Evolutionary conservation across 2,113 vertebrate genomes (phyloP).

Genomic region (Semicossyphus pulcher): DNA sequence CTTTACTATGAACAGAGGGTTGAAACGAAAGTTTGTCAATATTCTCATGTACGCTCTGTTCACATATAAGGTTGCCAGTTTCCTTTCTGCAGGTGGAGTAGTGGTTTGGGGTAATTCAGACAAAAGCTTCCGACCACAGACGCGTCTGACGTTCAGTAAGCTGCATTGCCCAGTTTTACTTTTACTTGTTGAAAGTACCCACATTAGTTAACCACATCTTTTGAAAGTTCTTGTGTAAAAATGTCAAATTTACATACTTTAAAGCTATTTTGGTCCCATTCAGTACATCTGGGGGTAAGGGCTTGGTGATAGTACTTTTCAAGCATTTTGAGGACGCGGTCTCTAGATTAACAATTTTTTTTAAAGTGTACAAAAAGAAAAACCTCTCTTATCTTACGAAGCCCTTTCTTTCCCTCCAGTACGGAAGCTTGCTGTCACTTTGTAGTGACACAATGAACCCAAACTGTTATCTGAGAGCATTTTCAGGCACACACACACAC

Average conservation of each 20-base stretch:
- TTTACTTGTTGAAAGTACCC: neutral
- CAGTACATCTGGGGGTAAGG: no score
- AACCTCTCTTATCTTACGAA: no score
- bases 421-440: slow-evolving; percentile 5
- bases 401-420: neutral
- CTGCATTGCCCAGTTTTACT: neutral
- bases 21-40: no score
- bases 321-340: neutral
- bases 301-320: no score
- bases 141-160: no score
- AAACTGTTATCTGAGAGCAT: neutral
- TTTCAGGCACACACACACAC: neutral
- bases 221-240: no score
- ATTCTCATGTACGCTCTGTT: no score
- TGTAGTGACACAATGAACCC: neutral
- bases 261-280: neutral
- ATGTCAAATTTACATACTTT: neutral
- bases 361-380: no score
- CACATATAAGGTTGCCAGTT: neutral
- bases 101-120: neutral
- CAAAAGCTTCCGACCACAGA: neutral
- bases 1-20: no score
- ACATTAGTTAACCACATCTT: neutral
- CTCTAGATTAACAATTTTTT: no score
- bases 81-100: neutral